These are phyloP conservation scores for Fregetta grallaria DNA, from an alignment of 2,113 vertebrate species.

Conservation along the genomic window DNA sequence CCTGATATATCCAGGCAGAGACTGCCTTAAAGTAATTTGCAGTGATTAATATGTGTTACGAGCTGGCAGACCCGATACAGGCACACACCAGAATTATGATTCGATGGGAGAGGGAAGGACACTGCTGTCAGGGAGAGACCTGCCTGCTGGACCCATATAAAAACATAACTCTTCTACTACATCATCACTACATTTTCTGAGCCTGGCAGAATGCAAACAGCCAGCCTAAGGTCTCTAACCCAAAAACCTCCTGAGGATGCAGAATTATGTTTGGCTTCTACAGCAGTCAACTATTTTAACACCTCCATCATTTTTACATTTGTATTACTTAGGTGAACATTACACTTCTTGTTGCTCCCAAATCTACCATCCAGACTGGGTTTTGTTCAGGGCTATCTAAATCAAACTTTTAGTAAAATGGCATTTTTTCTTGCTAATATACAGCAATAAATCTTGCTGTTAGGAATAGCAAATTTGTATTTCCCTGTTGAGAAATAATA, in stretches of 20 bases:
- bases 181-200: not conserved
- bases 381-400: not conserved
- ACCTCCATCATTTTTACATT: not conserved
- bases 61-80: not conserved
- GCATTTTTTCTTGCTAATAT: not conserved
- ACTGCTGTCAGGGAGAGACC: not conserved
- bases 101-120: not conserved
- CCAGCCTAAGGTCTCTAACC: not conserved
- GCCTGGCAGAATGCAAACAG: not conserved
- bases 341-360: not conserved
- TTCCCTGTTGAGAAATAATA: not conserved
- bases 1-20: accelerated
- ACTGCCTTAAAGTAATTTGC: not conserved
- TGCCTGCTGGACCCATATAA: not conserved
- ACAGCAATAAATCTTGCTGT: not conserved
- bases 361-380: not conserved
- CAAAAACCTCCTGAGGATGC: not conserved
- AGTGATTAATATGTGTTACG: not conserved
- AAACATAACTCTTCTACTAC: not conserved
- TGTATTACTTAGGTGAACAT: not conserved
- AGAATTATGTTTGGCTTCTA: not conserved
- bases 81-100: accelerated
- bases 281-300: not conserved
- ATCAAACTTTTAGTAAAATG: not conserved
- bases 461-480: not conserved